Percentiles rank a stretch among this genome's conserved stretches.
phyloP scores from a whole-genome alignment of 2,797 vertebrate species.

The Stomatorhinus walkeri region DNA sequence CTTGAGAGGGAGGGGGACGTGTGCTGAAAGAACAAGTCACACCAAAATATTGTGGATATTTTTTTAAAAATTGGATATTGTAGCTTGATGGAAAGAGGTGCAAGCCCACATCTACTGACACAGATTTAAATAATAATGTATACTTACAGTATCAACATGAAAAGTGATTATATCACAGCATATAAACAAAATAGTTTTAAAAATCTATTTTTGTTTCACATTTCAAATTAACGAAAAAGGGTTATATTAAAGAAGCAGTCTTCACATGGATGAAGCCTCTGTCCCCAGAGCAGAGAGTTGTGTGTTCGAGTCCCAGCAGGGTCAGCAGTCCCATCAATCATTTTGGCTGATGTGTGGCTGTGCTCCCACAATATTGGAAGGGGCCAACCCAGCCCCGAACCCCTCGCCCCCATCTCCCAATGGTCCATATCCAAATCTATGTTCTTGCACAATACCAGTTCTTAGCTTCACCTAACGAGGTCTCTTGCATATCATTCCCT shows the following conservation, averaged over 20 bases:
- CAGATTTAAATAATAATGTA: neutral
- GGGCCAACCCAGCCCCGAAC: too few relatives aligned
- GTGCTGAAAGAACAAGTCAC: neutral
- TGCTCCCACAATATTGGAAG: neutral
- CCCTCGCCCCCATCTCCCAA: too few relatives aligned
- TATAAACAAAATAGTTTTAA: neutral
- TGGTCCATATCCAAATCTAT: too few relatives aligned
- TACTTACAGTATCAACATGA: neutral
- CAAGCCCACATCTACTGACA: neutral
- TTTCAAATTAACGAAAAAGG: neutral
- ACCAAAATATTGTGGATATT: neutral
- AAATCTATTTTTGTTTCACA: neutral
- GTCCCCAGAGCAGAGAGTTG: neutral
- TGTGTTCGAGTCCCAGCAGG: neutral
- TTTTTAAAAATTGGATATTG: neutral
- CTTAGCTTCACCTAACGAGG: too few relatives aligned
- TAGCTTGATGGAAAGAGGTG: neutral
- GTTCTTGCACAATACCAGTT: too few relatives aligned
- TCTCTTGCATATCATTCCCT: too few relatives aligned
- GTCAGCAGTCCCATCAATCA: neutral
- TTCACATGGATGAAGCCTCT: neutral
- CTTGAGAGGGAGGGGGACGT: neutral
- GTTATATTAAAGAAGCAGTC: neutral
- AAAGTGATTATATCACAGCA: neutral
- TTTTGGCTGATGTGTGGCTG: neutral